Percentiles rank a stretch among this genome's conserved stretches.
These are phyloP conservation scores for Drosophila ironensis DNA, from an alignment of 1,140 invertebrate genomes.

Conservation along the genomic window DNA sequence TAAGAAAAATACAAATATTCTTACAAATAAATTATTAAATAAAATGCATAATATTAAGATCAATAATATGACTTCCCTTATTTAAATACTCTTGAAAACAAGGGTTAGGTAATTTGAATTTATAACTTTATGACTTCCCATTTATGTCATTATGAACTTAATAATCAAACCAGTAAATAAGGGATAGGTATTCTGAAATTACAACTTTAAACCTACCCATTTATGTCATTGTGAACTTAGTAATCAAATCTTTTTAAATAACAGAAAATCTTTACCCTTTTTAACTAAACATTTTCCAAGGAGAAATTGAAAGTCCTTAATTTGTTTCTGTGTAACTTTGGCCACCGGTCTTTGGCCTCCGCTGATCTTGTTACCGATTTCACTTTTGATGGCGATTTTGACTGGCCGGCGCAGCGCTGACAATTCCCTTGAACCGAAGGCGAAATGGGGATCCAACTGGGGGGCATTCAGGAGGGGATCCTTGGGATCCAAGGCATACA, in stretches of 20 bases:
- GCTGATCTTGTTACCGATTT: constrained; percentile 80
- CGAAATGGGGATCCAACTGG: background rate
- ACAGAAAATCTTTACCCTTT: too few species aligned
- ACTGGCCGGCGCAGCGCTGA: constrained; percentile 63
- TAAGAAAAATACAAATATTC: background rate
- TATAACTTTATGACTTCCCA: too few species aligned
- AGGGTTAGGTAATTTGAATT: too few species aligned
- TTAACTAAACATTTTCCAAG: background rate
- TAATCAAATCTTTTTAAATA: too few species aligned
- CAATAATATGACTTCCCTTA: too few species aligned
- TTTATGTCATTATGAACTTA: too few species aligned
- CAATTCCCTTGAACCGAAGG: constrained; percentile 70
- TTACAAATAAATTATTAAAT: background rate
- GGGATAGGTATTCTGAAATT: too few species aligned
- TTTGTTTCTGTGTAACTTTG: constrained; percentile 12
- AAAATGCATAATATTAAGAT: too few species aligned
- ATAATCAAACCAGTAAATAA: too few species aligned
- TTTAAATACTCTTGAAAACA: too few species aligned
- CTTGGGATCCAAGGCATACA: constrained; percentile 46
- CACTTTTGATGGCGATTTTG: constrained; percentile 78
- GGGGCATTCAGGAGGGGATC: background rate
- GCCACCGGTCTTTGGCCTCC: constrained; percentile 32
- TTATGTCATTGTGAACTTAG: too few species aligned
- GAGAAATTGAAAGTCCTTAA: background rate
- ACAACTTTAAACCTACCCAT: too few species aligned